Base-by-base conservation (phyloP, 2,888 invertebrate species). In the Philonicus albiceps region DNA sequence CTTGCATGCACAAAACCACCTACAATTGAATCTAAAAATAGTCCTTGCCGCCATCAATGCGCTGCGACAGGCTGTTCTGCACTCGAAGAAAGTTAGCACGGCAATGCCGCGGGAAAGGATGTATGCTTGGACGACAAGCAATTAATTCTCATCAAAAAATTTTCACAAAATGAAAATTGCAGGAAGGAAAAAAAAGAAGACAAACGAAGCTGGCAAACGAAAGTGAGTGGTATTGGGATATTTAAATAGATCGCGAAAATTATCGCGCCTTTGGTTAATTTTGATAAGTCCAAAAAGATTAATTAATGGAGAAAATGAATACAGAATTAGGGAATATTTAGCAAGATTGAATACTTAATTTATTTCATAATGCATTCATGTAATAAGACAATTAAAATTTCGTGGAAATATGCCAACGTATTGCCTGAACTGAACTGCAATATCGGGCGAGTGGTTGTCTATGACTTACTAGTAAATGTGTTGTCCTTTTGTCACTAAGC, bases 21-120 rank as follows among this genome's bases (percentile, higher is more conserved):
- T 92, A 92, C 92, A 92, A 92, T 91, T 91, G 89, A 89, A 89
- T 89, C 87, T 91, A 92, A 91, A 91, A 91, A 91, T 92, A 92
- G 91, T 89, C 89, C 86, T 88, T 88, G 90, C 90, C 89, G 89
- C 90, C 90, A 89, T 73, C 84, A 84, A 73, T 43, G 16, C 89
- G 89, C 89, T 89, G 86, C 89, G 90, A 90, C 90, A 89, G 89
- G 88, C 49, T 16, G 31, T 16, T 72, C 6, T 72, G 72, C 16
- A n/a, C 27, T 22, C 64, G 27, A 73, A 49, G 83, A 53, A 80
- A 72, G 83, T 83, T n/a, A 73, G 37, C 73, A 19, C 11, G 40
- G 27, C 27, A 37, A 43, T 40, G 37, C 27, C 22, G 83, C 37
- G 37, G 64, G 40, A 49, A 40, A 83, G 72, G 19, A 55, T 34